A percentile compares a stretch with the other conserved stretches of the same genome.
phyloP scores from a whole-genome alignment of 1,140 invertebrate genomes.

The Brachionus paranguensis region DNA sequence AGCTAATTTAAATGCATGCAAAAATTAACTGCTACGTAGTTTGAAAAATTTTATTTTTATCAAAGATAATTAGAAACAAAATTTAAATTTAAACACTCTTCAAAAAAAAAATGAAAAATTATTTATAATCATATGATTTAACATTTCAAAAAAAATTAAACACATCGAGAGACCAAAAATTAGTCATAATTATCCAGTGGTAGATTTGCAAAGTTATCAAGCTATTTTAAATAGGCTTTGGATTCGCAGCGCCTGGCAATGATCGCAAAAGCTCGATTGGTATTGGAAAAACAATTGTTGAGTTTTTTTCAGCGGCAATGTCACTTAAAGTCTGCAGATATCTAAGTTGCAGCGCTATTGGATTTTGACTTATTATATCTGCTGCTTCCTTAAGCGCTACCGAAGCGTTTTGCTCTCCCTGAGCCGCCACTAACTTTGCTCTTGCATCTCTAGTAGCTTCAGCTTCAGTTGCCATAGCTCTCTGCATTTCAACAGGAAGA shows the following conservation, averaged over 20 bases:
- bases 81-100: neutral
- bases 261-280: conserved; percentile 75
- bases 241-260: conserved; percentile 40
- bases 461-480: conserved; percentile 51
- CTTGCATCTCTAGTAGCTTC: conserved; percentile 50
- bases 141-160: neutral
- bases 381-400: conserved; percentile 37
- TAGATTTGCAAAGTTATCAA: neutral
- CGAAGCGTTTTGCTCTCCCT: conserved; percentile 40
- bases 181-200: neutral
- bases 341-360: conserved; percentile 75
- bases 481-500: conserved; percentile 46
- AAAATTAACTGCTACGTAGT: neutral
- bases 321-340: conserved; percentile 78
- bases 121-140: neutral
- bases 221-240: neutral
- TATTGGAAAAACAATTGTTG: conserved; percentile 91
- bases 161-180: neutral
- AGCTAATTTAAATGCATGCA: too few relatives aligned
- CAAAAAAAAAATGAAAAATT: too few relatives aligned
- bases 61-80: too few relatives aligned
- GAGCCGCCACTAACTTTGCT: conserved; percentile 46
- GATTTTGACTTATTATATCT: conserved; percentile 49
- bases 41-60: neutral
- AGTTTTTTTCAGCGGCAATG: conserved; percentile 94